Conservation (phyloP, 2,797 vertebrate genomes). For the Poecilia wingei region DNA sequence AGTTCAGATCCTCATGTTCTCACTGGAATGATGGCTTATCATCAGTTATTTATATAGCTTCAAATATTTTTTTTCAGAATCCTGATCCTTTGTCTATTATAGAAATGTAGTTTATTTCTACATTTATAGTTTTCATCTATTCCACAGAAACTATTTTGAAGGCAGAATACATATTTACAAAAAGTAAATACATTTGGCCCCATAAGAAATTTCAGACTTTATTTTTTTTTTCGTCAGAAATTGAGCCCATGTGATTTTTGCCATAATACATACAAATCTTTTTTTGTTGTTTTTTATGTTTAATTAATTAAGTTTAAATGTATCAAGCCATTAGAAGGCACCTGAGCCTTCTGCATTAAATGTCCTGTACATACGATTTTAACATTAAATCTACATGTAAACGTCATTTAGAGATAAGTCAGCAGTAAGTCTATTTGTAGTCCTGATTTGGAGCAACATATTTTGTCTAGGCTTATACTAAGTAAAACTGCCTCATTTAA, state of each 20-base stretch:
- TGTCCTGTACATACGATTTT: too few species aligned
- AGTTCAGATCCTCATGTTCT: conserved; percentile 77
- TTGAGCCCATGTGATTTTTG: neutral
- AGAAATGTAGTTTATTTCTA: neutral
- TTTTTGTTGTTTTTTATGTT: neutral
- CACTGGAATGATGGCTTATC: conserved; percentile 53
- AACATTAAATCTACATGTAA: neutral
- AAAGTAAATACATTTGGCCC: neutral
- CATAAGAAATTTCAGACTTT: neutral
- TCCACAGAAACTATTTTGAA: neutral
- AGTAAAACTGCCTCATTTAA: neutral
- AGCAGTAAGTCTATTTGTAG: neutral
- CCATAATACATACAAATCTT: neutral
- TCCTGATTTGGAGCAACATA: neutral
- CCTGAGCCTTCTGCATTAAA: too few species aligned
- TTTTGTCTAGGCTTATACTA: neutral
- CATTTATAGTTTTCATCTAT: neutral
- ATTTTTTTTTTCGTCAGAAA: neutral
- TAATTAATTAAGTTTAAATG: neutral
- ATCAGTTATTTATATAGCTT: conserved; percentile 1
- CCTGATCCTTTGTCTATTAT: too few species aligned
- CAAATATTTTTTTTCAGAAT: too few species aligned
- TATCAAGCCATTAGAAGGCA: too few species aligned
- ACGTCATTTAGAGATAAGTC: neutral
- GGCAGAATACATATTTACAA: neutral